Conservation (phyloP, 2,797 vertebrate species). For the Meda fulgida region DNA sequence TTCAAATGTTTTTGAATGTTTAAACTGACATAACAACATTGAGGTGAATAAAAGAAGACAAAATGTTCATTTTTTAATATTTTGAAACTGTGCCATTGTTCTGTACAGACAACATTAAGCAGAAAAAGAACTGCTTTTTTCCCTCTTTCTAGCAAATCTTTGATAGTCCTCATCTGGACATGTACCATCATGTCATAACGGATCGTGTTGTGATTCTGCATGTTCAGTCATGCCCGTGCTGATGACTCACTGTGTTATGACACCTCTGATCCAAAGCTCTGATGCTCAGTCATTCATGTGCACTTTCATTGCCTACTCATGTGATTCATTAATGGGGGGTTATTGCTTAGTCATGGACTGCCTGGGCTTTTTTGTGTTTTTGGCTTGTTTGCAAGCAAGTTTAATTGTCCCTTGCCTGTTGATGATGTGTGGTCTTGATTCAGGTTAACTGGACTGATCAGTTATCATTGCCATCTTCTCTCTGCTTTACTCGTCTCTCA, state of each 20-base stretch:
- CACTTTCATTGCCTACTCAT: slow-evolving; percentile 22
- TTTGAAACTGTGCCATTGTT: background rate
- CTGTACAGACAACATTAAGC: background rate
- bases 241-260: slow-evolving; percentile 51
- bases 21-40: background rate
- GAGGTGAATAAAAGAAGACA: background rate
- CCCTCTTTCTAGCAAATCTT: slow-evolving; percentile 25
- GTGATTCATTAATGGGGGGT: slow-evolving; percentile 37
- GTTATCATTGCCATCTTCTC: slow-evolving; percentile 32
- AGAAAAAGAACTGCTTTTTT: background rate
- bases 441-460: slow-evolving; percentile 33
- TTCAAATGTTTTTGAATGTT: slow-evolving; percentile 4
- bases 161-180: slow-evolving; percentile 26
- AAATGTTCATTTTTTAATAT: background rate
- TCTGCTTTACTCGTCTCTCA: slow-evolving; percentile 24
- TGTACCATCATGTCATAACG: slow-evolving; percentile 46
- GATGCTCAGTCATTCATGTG: slow-evolving; percentile 50
- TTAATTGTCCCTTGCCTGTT: slow-evolving; percentile 43
- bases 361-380: slow-evolving; percentile 14
- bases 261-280: slow-evolving; percentile 51
- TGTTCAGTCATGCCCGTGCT: slow-evolving; percentile 27
- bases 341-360: slow-evolving; percentile 15
- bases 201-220: slow-evolving; percentile 46
- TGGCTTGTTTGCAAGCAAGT: slow-evolving; percentile 22
- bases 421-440: slow-evolving; percentile 46